Evolutionary conservation across 2,888 invertebrate genomes (phyloP).

Genomic region (Siphlonurus alternatus): DNA sequence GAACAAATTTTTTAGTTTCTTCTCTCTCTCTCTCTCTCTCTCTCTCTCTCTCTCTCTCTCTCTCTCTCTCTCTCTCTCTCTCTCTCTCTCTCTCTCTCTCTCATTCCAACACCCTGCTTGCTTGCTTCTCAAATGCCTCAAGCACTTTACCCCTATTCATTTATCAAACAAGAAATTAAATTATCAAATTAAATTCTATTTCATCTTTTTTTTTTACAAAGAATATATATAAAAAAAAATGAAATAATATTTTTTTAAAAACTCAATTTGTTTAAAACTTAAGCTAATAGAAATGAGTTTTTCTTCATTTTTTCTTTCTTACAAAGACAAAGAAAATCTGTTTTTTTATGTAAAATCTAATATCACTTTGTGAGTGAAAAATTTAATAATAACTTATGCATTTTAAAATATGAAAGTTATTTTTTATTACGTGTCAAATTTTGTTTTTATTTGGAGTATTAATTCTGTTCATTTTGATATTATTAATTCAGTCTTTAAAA

Average conservation of each 20-base stretch:
- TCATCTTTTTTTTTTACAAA: neutral
- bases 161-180: neutral
- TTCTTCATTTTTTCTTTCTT: too few relatives aligned
- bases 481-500: too few relatives aligned
- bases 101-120: neutral
- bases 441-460: too few relatives aligned
- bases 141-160: neutral
- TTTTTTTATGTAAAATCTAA: too few relatives aligned
- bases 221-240: too few relatives aligned
- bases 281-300: neutral
- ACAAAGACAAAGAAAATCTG: too few relatives aligned
- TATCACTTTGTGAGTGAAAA: too few relatives aligned
- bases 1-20: neutral
- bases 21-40: neutral
- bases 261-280: too few relatives aligned
- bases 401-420: too few relatives aligned
- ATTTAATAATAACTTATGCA: too few relatives aligned
- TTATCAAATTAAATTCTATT: neutral
- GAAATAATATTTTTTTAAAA: neutral
- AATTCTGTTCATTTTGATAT: too few relatives aligned
- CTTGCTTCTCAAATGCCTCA: neutral
- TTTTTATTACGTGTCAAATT: too few relatives aligned
- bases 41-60: neutral
- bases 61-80: neutral
- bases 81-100: neutral